Percentiles rank a stretch among this genome's conserved stretches.
Evolutionary conservation across 2,113 vertebrate species (phyloP).

Genomic region (Crypturellus undulatus): DNA sequence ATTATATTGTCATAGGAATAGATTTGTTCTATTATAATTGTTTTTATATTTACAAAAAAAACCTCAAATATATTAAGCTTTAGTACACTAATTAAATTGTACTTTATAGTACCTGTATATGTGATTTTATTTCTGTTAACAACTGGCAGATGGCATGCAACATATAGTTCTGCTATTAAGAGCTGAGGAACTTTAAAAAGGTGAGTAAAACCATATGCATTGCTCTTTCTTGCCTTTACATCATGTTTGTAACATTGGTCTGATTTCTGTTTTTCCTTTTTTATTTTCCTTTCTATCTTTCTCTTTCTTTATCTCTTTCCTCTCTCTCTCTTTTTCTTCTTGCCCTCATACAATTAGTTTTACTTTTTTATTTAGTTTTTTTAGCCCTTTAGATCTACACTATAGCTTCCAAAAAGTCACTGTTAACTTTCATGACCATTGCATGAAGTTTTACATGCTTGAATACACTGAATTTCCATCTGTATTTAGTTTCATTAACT

Average conservation of each 20-base stretch:
- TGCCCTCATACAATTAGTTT: not conserved
- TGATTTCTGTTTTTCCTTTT: not conserved
- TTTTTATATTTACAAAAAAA: constrained; percentile 75
- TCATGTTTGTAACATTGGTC: not conserved
- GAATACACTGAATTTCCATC: not conserved
- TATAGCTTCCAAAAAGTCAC: not conserved
- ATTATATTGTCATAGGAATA: constrained; percentile 46
- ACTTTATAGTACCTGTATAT: constrained; percentile 55
- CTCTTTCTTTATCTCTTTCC: not conserved
- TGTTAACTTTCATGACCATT: not conserved
- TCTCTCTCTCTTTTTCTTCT: not conserved
- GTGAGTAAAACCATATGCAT: not conserved
- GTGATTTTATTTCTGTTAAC: constrained; percentile 34
- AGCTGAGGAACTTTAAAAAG: constrained; percentile 52
- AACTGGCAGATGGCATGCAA: constrained; percentile 55
- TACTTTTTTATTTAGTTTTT: not conserved
- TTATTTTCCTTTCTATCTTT: not conserved
- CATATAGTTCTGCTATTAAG: constrained; percentile 46
- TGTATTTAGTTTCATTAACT: not conserved
- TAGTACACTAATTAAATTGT: constrained; percentile 67
- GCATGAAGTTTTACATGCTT: not conserved
- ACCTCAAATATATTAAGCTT: constrained; percentile 70
- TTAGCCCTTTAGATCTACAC: not conserved
- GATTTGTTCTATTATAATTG: constrained; percentile 70
- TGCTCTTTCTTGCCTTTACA: not conserved